phyloP scores from a whole-genome alignment of 1,140 invertebrate species.

The Drosophila athabasca region DNA sequence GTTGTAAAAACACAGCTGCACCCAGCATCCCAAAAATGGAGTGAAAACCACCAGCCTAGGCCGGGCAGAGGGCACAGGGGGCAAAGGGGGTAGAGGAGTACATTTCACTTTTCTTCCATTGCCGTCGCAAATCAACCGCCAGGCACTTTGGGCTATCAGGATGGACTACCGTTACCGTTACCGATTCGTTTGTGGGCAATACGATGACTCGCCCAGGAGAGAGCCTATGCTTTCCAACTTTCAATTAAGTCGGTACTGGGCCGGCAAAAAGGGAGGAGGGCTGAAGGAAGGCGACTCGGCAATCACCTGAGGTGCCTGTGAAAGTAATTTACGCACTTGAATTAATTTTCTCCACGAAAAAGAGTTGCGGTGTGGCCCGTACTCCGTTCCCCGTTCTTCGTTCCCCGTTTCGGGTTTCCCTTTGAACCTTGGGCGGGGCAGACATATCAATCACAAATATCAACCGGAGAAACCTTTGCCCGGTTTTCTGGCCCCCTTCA shows the following conservation, averaged over 20 bases:
- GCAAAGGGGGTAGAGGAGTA: not conserved
- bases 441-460: slow-evolving; percentile 77
- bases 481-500: not conserved
- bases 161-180: slow-evolving; percentile 14
- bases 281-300: slow-evolving; percentile 13
- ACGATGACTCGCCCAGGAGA: not conserved
- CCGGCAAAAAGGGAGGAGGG: slow-evolving; percentile 11
- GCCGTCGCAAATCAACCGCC: slow-evolving; percentile 52
- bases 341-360: slow-evolving; percentile 69
- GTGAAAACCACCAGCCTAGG: slow-evolving; percentile 11
- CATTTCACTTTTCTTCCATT: slow-evolving; percentile 41
- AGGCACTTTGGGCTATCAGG: slow-evolving; percentile 44
- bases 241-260: slow-evolving; percentile 55
- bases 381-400: not conserved
- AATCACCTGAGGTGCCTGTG: slow-evolving; percentile 66
- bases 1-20: slow-evolving; percentile 49
- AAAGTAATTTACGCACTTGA: slow-evolving; percentile 76
- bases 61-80: not conserved
- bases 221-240: slow-evolving; percentile 48
- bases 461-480: slow-evolving; percentile 43
- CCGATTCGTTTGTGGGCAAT: slow-evolving; percentile 9
- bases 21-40: not conserved
- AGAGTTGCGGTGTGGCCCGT: slow-evolving; percentile 49
- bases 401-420: slow-evolving; percentile 27
- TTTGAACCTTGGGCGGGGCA: slow-evolving; percentile 23